Evolutionary conservation across 1,140 invertebrate genomes (phyloP), one percentile per base, ranked within the genome.

Genomic region (Drosophila saltans): DNA sequence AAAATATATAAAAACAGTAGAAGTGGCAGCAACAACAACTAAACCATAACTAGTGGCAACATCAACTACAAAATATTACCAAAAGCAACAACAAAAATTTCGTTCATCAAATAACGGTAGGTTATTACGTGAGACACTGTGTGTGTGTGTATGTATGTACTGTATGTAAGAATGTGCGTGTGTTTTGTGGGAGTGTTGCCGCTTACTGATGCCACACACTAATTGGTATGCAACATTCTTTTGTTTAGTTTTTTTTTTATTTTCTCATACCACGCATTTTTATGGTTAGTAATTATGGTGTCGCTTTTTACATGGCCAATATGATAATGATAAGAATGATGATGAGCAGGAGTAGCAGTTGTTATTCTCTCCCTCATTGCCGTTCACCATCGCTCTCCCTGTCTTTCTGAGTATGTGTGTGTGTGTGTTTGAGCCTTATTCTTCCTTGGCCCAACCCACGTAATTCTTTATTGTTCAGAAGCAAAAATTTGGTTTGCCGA

Each of bases 151-250:
- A 1, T 16, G 28, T 39, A 10, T 41, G 45, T 66, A 30, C n/a
- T 39, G 33, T 43, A 21, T 30, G 16, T 45, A 16, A 16, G 16
- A 16, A 36, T 10, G 55, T 62, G 57, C 40, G 57, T 57, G 62
- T 57, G 45, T 63, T 52, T 40, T 65, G 69, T 43, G 61, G 62
- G 43, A 30, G 65, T 69, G 63, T 67, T 75, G 55, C 67, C 76
- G 73, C 65, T 66, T 68, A 65, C 39, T 78, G 67, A 75, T 82
- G 69, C 75, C 45, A 60, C 65, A 60, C 65, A 78, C 80, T 83
- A 79, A 83, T 79, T 83, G 72, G 77, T 82, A 78, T 78, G 82
- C 68, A 75, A 67, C 65, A 73, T 81, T 66, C 70, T 75, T 66
- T 69, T 64, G 58, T 71, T 65, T 70, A 24, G 21, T 67, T 41